These are phyloP conservation scores for Aptenodytes patagonicus DNA, from an alignment of 2,113 vertebrate species.

Conservation along the genomic window DNA sequence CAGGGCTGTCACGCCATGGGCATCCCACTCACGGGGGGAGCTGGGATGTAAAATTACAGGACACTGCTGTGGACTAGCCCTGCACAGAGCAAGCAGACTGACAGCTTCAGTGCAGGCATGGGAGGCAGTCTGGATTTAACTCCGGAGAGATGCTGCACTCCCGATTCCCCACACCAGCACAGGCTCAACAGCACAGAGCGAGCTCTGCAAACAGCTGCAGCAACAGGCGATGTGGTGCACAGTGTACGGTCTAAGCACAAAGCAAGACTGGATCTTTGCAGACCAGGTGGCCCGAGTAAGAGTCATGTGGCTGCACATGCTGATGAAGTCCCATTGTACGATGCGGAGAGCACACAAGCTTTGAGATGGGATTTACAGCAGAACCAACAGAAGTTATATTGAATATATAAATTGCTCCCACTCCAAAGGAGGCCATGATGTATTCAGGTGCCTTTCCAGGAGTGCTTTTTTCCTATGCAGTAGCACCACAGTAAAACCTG, in stretches of 20 bases:
- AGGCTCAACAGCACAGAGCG: not conserved
- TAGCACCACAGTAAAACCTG: not conserved
- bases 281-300: not conserved
- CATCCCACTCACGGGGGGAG: accelerated
- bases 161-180: accelerated
- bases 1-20: not conserved
- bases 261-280: not conserved
- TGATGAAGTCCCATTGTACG: accelerated
- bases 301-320: accelerated
- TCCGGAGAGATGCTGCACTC: not conserved
- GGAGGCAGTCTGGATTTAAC: not conserved
- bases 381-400: not conserved
- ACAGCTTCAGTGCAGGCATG: accelerated
- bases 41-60: not conserved
- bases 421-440: not conserved
- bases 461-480: not conserved
- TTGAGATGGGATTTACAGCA: not conserved
- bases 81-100: not conserved
- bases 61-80: not conserved
- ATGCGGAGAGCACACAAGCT: not conserved
- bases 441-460: constrained; percentile 1
- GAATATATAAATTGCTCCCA: not conserved
- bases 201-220: not conserved
- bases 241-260: not conserved
- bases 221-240: not conserved